Conservation (phyloP, 2,888 invertebrate species). For the Eretmocerus hayati region DNA sequence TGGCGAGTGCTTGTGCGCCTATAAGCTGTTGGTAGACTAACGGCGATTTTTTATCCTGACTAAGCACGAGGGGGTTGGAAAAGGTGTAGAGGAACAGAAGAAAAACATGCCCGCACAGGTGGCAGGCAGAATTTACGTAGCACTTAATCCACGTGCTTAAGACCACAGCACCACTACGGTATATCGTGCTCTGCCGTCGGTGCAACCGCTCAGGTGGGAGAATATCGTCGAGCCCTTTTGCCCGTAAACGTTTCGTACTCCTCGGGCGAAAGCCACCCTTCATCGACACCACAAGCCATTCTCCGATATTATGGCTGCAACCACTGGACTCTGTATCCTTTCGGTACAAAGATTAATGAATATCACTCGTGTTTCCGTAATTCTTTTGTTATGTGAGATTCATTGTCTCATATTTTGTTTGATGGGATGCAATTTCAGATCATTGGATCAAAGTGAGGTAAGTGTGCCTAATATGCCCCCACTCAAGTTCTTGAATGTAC, state of each 20-base stretch:
- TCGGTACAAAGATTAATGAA: no score
- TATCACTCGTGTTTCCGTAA: no score
- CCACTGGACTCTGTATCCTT: no score
- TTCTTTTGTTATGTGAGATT: no score
- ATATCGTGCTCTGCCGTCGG: slow-evolving; percentile 36
- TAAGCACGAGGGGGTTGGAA: neutral
- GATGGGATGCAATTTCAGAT: no score
- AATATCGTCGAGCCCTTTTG: slow-evolving; percentile 24
- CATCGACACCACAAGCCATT: slow-evolving; percentile 3
- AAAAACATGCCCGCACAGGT: neutral
- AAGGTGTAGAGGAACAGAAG: neutral
- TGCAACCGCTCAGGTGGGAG: slow-evolving; percentile 12
- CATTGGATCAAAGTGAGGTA: no score
- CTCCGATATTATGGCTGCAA: no score
- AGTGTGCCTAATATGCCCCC: no score
- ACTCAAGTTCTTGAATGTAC: no score
- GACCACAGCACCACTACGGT: slow-evolving; percentile 28
- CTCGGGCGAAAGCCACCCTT: slow-evolving; percentile 13
- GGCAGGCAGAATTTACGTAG: slow-evolving; percentile 40
- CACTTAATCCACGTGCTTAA: slow-evolving; percentile 45
- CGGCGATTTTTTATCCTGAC: slow-evolving; percentile 38
- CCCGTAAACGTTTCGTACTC: slow-evolving; percentile 22
- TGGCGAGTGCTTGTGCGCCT: no score
- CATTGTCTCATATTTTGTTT: no score
- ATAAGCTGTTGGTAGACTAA: slow-evolving; percentile 19